A percentile compares a stretch with the other conserved stretches of the same genome.
Conservation (phyloP, 1,140 invertebrate species). For the Lerema accius region DNA sequence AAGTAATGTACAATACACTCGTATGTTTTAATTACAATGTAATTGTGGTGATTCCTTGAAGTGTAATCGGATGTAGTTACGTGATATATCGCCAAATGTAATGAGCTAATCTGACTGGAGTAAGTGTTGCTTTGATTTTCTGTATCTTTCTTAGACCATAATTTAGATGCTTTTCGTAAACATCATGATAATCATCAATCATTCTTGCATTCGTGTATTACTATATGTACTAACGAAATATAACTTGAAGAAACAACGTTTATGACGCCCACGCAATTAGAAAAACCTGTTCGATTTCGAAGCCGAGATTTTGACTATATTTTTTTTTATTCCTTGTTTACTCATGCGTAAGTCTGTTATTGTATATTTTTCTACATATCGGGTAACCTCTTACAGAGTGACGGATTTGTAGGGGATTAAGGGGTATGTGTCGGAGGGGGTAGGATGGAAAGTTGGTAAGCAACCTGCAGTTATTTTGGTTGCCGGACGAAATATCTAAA, state of each 20-base stretch:
- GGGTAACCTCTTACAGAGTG: no score
- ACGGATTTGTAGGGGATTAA: no score
- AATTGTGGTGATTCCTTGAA: constrained; percentile 12
- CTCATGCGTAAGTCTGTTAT: no score
- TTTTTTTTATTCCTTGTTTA: no score
- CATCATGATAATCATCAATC: no score
- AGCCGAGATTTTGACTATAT: background rate
- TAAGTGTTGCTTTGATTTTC: constrained; percentile 22
- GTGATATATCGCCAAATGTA: constrained; percentile 21
- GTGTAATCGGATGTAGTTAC: constrained; percentile 20
- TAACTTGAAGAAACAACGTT: constrained; percentile 27
- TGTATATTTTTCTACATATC: background rate
- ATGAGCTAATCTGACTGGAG: constrained; percentile 8
- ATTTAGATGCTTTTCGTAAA: no score
- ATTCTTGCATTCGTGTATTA: background rate
- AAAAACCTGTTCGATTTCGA: constrained; percentile 15
- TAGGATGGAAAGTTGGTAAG: no score
- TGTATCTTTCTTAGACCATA: background rate
- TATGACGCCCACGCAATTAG: constrained; percentile 37
- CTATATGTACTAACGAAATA: no score
- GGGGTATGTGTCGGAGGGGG: no score
- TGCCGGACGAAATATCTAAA: no score
- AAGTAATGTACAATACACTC: background rate
- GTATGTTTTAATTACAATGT: constrained; percentile 5
- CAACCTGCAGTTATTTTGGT: no score